These are phyloP conservation scores for Agrypnia vestita DNA, from an alignment of 1,140 invertebrate species.

Conservation along the genomic window DNA sequence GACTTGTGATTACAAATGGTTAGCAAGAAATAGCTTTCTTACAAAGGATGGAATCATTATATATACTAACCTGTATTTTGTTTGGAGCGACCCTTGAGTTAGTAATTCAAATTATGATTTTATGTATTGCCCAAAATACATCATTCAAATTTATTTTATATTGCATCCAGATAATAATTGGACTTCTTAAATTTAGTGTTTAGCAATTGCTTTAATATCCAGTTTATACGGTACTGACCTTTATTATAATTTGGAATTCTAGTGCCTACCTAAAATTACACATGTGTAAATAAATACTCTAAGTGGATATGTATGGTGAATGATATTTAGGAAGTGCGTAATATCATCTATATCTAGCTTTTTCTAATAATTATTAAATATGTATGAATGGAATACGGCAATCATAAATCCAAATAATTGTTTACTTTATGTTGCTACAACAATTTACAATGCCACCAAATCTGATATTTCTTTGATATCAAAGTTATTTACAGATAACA, in stretches of 20 bases:
- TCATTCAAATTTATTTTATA: conserved; percentile 23
- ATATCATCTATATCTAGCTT: conserved; percentile 47
- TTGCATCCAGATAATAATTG: conserved; percentile 1
- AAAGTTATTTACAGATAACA: background rate
- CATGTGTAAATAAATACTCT: conserved; percentile 56
- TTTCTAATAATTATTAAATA: conserved; percentile 38
- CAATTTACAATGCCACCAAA: background rate
- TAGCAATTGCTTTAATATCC: conserved; percentile 15
- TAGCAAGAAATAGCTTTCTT: no score
- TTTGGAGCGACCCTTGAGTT: background rate
- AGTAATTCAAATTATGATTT: conserved; percentile 1
- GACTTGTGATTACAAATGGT: no score
- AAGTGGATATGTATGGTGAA: conserved; percentile 60
- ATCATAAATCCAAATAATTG: background rate
- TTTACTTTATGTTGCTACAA: conserved; percentile 6
- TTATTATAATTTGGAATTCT: conserved; percentile 31
- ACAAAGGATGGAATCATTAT: no score
- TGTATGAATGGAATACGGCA: conserved; percentile 17
- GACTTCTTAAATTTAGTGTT: conserved; percentile 7
- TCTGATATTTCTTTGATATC: background rate
- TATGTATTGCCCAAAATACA: conserved; percentile 33
- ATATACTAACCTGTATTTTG: no score
- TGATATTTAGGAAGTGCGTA: conserved; percentile 59
- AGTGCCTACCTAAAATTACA: conserved; percentile 46
- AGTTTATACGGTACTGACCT: conserved; percentile 5